Percentiles rank a stretch among this genome's conserved stretches.
Evolutionary conservation across 2,113 vertebrate species (phyloP).

Genomic region (Heptranchias perlo): DNA sequence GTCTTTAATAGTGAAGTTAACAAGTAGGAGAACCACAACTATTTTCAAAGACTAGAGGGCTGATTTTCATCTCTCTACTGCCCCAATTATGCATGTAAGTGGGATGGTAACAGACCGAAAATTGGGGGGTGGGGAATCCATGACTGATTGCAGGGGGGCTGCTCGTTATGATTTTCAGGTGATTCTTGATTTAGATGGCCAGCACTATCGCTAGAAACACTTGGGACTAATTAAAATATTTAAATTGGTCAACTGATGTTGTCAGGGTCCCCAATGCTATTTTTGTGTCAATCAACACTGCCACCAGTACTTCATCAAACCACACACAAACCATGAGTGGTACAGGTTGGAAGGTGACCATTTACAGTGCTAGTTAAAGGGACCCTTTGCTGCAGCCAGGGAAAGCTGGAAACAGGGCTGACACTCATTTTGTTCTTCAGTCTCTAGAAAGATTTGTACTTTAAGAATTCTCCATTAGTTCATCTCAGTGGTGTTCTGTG

Average conservation of each 20-base stretch:
- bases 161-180: background rate
- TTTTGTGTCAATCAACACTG: background rate
- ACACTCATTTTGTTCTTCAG: background rate
- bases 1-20: background rate
- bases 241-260: background rate
- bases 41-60: background rate
- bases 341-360: background rate
- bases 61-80: background rate
- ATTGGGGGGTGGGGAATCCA: background rate
- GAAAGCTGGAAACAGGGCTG: background rate
- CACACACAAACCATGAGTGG: background rate
- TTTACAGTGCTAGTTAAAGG: background rate
- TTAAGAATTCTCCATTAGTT: background rate
- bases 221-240: background rate
- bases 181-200: background rate
- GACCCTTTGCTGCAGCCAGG: too few species aligned
- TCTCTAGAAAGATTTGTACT: background rate
- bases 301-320: background rate
- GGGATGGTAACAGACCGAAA: background rate
- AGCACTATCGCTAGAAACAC: background rate
- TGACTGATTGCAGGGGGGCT: background rate
- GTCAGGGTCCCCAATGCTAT: background rate
- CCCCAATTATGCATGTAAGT: background rate
- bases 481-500: background rate
- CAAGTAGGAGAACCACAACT: background rate